These are phyloP conservation scores for Laothoe populi DNA, from an alignment of 2,888 invertebrate genomes.

Conservation along the genomic window DNA sequence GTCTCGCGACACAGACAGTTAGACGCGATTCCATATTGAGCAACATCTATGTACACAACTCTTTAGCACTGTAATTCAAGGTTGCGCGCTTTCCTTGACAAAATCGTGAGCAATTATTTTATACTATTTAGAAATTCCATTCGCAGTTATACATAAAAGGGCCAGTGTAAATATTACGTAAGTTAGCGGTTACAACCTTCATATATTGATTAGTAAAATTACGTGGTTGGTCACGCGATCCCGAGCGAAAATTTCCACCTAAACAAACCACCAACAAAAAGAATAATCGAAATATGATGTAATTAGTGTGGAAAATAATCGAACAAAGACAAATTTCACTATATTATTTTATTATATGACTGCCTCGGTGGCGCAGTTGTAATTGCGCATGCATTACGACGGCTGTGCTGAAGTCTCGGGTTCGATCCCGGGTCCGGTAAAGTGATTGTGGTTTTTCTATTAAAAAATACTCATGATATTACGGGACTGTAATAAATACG, in stretches of 20 bases:
- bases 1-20: slow-evolving; percentile 22
- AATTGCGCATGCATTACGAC: too few species aligned
- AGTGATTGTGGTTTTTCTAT: too few species aligned
- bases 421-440: too few species aligned
- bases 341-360: too few species aligned
- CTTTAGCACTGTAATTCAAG: slow-evolving; percentile 37
- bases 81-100: slow-evolving; percentile 39
- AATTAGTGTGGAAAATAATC: not conserved
- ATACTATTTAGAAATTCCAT: slow-evolving; percentile 4
- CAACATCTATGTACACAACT: slow-evolving; percentile 31
- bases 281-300: not conserved
- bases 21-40: slow-evolving; percentile 19
- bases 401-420: too few species aligned
- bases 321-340: not conserved
- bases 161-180: slow-evolving; percentile 71
- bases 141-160: slow-evolving; percentile 51
- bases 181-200: slow-evolving; percentile 63
- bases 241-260: slow-evolving; percentile 12
- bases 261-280: not conserved
- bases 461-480: too few species aligned
- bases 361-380: too few species aligned
- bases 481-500: too few species aligned
- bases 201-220: slow-evolving; percentile 75
- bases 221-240: slow-evolving; percentile 71
- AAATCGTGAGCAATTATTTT: slow-evolving; percentile 30